A percentile compares a stretch with the other conserved stretches of the same genome.
These are phyloP conservation scores for Leptopilina drosophilae DNA, from an alignment of 2,888 invertebrate species.

Conservation along the genomic window DNA sequence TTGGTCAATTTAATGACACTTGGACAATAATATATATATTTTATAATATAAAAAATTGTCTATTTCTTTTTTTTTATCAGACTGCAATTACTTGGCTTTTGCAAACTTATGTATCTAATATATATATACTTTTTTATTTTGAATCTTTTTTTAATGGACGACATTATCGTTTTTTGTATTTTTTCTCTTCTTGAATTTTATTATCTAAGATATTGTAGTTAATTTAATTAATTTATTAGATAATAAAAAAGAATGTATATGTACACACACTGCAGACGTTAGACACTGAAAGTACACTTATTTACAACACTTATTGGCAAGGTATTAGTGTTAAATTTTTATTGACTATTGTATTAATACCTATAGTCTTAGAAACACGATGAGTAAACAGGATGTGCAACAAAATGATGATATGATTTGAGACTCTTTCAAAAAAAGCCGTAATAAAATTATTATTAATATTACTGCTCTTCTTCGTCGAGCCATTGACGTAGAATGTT, in stretches of 20 bases:
- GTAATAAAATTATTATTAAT: slow-evolving; percentile 49
- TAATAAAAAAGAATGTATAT: slow-evolving; percentile 63
- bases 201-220: slow-evolving; percentile 3
- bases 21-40: background rate
- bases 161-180: slow-evolving; percentile 4
- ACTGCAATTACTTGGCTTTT: slow-evolving; percentile 3
- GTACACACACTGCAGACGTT: slow-evolving; percentile 75
- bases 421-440: slow-evolving; percentile 44
- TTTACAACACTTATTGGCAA: slow-evolving; percentile 76
- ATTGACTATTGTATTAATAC: slow-evolving; percentile 51
- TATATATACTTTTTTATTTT: background rate
- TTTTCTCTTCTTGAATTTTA: background rate
- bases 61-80: slow-evolving; percentile 3
- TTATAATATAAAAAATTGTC: background rate
- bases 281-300: slow-evolving; percentile 77
- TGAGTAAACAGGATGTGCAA: slow-evolving; percentile 46
- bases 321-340: slow-evolving; percentile 57
- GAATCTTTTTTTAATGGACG: background rate
- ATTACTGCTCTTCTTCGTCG: slow-evolving; percentile 61
- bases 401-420: slow-evolving; percentile 48
- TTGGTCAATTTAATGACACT: too few relatives aligned
- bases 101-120: background rate
- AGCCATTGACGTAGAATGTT: slow-evolving; percentile 72
- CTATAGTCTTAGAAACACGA: slow-evolving; percentile 45
- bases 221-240: slow-evolving; percentile 8